Evolutionary conservation across 2,797 vertebrate genomes (phyloP).

Genomic region (Eidolon dupreanum): DNA sequence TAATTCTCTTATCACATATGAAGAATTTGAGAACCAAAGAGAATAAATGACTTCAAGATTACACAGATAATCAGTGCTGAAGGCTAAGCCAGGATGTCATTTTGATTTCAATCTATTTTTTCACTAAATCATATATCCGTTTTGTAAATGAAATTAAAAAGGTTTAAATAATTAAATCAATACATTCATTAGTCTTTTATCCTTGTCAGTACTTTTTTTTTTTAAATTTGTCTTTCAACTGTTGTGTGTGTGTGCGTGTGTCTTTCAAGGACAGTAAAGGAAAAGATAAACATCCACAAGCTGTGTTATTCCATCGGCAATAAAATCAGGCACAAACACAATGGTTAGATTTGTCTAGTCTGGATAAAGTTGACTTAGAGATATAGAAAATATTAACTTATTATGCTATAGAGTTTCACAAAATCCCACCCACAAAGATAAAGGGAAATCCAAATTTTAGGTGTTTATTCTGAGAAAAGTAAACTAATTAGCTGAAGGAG

Average conservation of each 20-base stretch:
- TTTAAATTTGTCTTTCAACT: neutral
- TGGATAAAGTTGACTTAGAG: neutral
- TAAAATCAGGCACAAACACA: neutral
- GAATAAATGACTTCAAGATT: constrained; percentile 24
- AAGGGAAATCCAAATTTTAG: neutral
- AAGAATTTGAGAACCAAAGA: neutral
- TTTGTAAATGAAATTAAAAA: constrained; percentile 19
- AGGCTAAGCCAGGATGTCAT: neutral
- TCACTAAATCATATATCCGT: neutral
- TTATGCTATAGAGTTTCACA: neutral
- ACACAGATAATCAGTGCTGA: neutral
- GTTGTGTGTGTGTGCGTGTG: neutral
- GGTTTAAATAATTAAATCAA: constrained; percentile 40
- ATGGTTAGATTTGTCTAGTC: neutral
- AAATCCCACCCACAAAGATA: neutral
- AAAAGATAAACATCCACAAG: neutral
- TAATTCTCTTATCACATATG: neutral
- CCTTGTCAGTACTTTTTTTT: neutral
- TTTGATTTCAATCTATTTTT: constrained; percentile 25
- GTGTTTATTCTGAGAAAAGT: constrained; percentile 5
- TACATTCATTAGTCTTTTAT: neutral
- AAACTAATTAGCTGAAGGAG: neutral
- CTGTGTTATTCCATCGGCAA: neutral
- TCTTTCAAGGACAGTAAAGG: neutral
- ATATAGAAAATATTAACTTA: neutral